A percentile compares a stretch with the other conserved stretches of the same genome.
Evolutionary conservation across 2,113 vertebrate genomes (phyloP).

Genomic region (Crotalus viridis): DNA sequence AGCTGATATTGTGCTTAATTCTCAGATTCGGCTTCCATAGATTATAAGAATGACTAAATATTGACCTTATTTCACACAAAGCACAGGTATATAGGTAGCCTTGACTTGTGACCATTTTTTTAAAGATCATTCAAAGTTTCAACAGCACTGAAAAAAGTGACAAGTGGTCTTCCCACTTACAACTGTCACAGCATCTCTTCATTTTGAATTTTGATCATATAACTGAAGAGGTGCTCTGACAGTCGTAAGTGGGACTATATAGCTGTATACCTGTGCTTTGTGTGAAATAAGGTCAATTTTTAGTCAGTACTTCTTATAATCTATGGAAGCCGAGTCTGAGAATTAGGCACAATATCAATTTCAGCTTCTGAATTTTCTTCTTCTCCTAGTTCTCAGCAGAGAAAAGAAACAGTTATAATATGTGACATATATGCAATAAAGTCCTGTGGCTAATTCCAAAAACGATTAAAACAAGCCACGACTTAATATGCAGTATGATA

Average conservation of each 20-base stretch:
- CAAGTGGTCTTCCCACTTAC: no score
- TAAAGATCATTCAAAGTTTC: no score
- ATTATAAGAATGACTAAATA: background rate
- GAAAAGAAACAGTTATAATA: background rate
- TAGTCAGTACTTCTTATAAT: background rate
- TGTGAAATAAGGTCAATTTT: background rate
- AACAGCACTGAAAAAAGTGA: no score
- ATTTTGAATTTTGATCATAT: no score
- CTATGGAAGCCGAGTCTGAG: background rate
- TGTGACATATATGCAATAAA: background rate
- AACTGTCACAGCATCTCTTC: no score
- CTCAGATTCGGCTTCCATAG: background rate
- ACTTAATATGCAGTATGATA: no score
- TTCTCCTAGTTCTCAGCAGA: background rate
- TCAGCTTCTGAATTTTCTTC: background rate
- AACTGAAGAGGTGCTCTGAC: no score
- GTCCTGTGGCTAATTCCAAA: background rate
- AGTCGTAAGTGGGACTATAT: no score
- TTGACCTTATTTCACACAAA: background rate
- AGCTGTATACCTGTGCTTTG: background rate
- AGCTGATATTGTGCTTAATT: background rate
- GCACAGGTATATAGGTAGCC: background rate
- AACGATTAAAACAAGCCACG: background rate
- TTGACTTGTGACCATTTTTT: no score
- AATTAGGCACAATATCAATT: background rate